phyloP scores from a whole-genome alignment of 1,140 invertebrate genomes.

The Panulirus ornatus region DNA sequence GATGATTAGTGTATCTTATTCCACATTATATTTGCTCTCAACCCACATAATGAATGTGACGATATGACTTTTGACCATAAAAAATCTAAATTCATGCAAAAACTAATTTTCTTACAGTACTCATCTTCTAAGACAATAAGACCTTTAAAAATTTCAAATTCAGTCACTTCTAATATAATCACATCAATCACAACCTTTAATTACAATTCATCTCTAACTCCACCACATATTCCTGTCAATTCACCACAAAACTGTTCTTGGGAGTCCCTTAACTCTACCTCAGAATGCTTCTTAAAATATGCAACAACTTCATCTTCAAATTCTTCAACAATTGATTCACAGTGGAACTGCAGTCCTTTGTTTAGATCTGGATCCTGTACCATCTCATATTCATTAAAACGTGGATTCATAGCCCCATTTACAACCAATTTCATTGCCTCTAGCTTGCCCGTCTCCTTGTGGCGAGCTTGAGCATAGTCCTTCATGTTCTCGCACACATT shows the following conservation, averaged over 20 bases:
- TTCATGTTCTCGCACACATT: conserved; percentile 78
- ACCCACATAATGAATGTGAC: no score
- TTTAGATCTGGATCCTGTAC: conserved; percentile 77
- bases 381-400: conserved; percentile 77
- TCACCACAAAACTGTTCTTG: conserved; percentile 64
- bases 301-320: conserved; percentile 71
- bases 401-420: conserved; percentile 76
- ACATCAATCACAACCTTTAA: no score
- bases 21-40: no score
- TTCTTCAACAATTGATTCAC: conserved; percentile 72
- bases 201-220: conserved; percentile 72
- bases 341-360: conserved; percentile 77
- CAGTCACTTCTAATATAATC: no score
- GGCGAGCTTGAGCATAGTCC: conserved; percentile 78
- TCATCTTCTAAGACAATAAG: no score
- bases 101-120: no score
- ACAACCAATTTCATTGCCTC: conserved; percentile 77
- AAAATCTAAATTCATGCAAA: no score
- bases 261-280: conserved; percentile 35
- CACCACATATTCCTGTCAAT: conserved; percentile 60
- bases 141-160: no score
- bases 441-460: conserved; percentile 77
- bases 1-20: no score
- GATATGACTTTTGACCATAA: no score
- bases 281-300: conserved; percentile 50